Base-by-base conservation (phyloP, 2,113 vertebrate species). In the Ceuthmochares aereus region DNA sequence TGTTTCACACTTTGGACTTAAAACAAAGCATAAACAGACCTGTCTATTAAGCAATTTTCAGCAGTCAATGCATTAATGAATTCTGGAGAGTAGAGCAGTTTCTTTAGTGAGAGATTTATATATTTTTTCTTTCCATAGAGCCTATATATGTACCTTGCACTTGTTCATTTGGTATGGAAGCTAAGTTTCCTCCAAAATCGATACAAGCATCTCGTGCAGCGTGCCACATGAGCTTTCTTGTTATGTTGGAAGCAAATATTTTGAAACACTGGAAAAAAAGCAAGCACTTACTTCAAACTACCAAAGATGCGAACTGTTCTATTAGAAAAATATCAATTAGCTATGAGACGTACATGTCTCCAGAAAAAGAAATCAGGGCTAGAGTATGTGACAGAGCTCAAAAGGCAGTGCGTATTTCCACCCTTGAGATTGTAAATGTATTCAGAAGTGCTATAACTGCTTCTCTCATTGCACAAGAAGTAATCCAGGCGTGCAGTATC, bases 111-210 rank as follows among this genome's bases (percentile, higher is more conserved):
- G 19, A 82, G 4, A 29, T 7, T 36, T 45, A 32, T 13, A 4
- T 49, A 20, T 43, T 77, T 64, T 66, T 69, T 34, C 29, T 83
- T 77, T 88, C 67, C 73, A 1, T 10, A 58, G 30, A 90, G 21
- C 10, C 19, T 17, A 25, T 17, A 26, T 36, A 62, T 6, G 73
- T 94, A 99, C 99, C 98, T 99, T 99, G 99, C n/a, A 99, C 98
- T 93, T 84, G 96, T n/a, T 98, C 96, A 74, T 87, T 98, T 66
- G 30, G 13, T 96, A 99, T 92, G 30, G 98, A 97, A 64, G 96
- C 98, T 86, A 99, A 91, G 93, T 99, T 99, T 95, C 99, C 99
- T 96, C 98, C 98, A 49, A 98, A 51, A 60, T 7, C 51, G 4
- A 94, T 78, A 87, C 99, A 99, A 96, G 92, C 36, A 9, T 94